Evolutionary conservation across 2,797 vertebrate species (phyloP).

Genomic region (Phataginus tetradactyla): DNA sequence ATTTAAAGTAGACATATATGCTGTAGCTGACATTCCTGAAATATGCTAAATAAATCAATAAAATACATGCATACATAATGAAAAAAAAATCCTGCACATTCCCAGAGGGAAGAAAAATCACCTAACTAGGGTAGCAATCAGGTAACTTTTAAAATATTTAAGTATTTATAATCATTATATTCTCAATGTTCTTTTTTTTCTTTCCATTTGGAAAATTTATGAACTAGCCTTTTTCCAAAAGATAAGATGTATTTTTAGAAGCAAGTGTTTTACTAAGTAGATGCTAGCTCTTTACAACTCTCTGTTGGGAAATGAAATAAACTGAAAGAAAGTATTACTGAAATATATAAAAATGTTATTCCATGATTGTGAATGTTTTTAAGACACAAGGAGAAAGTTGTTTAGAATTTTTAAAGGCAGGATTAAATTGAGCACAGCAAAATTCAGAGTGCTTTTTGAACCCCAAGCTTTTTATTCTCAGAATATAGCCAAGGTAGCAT

Average conservation of each 20-base stretch:
- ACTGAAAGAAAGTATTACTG: not conserved
- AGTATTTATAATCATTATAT: conserved; percentile 33
- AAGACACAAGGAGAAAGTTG: not conserved
- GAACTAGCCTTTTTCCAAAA: conserved; percentile 26
- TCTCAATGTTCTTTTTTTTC: not conserved
- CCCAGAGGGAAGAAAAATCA: not conserved
- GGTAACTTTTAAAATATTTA: not conserved
- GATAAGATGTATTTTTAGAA: conserved; percentile 51
- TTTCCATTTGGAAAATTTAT: not conserved
- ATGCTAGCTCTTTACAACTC: conserved; percentile 6
- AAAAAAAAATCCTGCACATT: not conserved
- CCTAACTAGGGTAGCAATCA: not conserved
- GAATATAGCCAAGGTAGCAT: not conserved
- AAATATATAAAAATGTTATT: conserved; percentile 14
- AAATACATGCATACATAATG: not conserved
- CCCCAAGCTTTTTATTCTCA: not conserved
- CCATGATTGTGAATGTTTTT: conserved; percentile 11
- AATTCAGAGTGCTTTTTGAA: not conserved
- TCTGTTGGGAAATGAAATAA: conserved; percentile 47
- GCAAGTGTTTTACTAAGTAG: not conserved
- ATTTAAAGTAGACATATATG: conserved; percentile 50
- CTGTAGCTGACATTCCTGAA: conserved; percentile 50
- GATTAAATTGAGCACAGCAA: conserved; percentile 20
- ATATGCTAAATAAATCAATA: conserved; percentile 49
- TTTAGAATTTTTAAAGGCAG: not conserved